Base-by-base conservation (phyloP, 2,888 invertebrate genomes). In the Lithophane leautieri region DNA sequence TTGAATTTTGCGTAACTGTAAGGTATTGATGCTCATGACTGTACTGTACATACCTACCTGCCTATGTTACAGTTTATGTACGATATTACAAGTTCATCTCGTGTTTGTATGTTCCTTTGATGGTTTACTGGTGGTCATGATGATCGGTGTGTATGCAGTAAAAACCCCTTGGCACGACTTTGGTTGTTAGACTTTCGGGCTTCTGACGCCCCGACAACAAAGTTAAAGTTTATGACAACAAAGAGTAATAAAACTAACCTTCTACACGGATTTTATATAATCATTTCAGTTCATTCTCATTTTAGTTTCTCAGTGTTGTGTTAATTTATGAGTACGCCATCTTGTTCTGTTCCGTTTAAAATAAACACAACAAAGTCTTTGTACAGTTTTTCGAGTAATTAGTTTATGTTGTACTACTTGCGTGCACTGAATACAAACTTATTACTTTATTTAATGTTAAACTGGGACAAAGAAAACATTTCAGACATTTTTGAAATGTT, bases 271-370 rank as follows among this genome's bases (percentile, higher is more conserved):
- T 50, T 9, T 50, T 50, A 19, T 50, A 19, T 22, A 50, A 50
- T 34, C 34, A 34, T 34, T 34, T 34, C 34, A 34, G 34, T 34
- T 34, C 34, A 34, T 34, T 34, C 34, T 34, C 28, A 44, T 47
- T 63, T 34, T 56, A 56, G 54, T 70, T 82, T 44, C 34, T 50
- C n/a, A 14, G 40, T 61, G 56, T 71, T 79, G 28, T 70, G 52
- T 58, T 78, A 78, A 80, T 73, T 78, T 73, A 80, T 78, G 81
- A 67, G 56, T 16, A 47, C 61, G 69, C 70, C 52, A 78, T 78
- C 62, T 83, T 83, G 67, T 63, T 66, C 52, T 11, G 66, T 50
- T 34, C 50, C 42, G 19, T 82, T 82, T 56, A 58, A 68, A 80
- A 63, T 12, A 54, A 65, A 34, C 34, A 34, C 34, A 34, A 79